Percentiles rank a stretch among this genome's conserved stretches.
Evolutionary conservation across 2,888 invertebrate genomes (phyloP).

Genomic region (Cetonia aurata): DNA sequence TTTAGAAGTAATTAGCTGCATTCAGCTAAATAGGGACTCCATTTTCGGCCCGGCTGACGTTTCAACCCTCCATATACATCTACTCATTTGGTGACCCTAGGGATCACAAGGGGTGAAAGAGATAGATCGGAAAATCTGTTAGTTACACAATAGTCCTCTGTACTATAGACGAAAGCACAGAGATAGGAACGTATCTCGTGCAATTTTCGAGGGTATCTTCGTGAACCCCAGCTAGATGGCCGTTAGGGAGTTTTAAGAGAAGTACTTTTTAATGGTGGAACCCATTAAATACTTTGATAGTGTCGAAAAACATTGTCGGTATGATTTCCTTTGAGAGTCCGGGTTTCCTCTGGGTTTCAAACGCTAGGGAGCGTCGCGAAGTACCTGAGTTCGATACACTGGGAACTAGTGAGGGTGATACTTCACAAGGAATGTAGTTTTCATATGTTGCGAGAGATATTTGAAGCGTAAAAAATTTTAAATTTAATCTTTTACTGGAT

Average conservation of each 20-base stretch:
- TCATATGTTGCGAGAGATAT: no score
- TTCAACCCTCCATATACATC: no score
- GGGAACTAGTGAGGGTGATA: no score
- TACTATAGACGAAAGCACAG: not conserved
- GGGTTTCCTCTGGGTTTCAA: not conserved
- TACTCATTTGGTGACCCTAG: not conserved
- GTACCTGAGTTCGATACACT: no score
- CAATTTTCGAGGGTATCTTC: constrained; percentile 2
- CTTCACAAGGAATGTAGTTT: no score
- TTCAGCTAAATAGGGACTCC: no score
- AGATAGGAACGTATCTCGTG: constrained; percentile 1
- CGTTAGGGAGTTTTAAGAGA: constrained; percentile 20
- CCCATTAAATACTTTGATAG: constrained; percentile 38
- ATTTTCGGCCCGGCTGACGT: no score
- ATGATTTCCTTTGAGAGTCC: constrained; percentile 37
- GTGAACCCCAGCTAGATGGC: not conserved
- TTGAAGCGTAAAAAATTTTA: no score
- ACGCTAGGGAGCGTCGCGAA: no score
- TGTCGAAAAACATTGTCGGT: constrained; percentile 12
- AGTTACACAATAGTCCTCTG: constrained; percentile 24
- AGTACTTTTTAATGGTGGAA: constrained; percentile 35
- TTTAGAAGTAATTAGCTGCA: no score
- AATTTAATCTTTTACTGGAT: no score
- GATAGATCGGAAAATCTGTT: constrained; percentile 39
- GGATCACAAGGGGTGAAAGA: constrained; percentile 2